These are phyloP conservation scores for Halichoeres trimaculatus DNA, from an alignment of 2,113 vertebrate species.

Conservation along the genomic window DNA sequence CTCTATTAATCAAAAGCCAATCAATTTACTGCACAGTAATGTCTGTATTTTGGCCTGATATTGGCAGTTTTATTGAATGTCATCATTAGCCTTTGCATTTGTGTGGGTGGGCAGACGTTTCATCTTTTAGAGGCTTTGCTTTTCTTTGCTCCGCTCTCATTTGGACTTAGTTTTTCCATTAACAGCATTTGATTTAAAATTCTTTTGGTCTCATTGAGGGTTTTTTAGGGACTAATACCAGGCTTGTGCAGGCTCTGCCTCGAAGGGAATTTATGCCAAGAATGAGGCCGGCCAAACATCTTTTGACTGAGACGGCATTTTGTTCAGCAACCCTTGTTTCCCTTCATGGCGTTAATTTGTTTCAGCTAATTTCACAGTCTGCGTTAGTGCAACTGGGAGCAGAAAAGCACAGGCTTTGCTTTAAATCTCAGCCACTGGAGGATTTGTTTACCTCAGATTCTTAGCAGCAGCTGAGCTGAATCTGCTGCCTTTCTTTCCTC, in stretches of 20 bases:
- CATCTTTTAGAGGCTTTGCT: slow-evolving; percentile 17
- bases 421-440: slow-evolving; percentile 68
- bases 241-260: slow-evolving; percentile 7
- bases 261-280: slow-evolving; percentile 34
- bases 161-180: slow-evolving; percentile 20
- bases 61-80: slow-evolving; percentile 32
- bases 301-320: slow-evolving; percentile 44
- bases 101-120: slow-evolving; percentile 25
- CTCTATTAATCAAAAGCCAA: slow-evolving; percentile 43
- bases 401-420: slow-evolving; percentile 60
- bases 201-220: slow-evolving; percentile 20
- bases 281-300: slow-evolving; percentile 38
- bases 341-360: slow-evolving; percentile 60
- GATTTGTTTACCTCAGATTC: slow-evolving; percentile 73
- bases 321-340: slow-evolving; percentile 40
- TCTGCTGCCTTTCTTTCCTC: slow-evolving; percentile 54
- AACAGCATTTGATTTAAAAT: slow-evolving; percentile 20
- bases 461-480: slow-evolving; percentile 59
- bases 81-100: slow-evolving; percentile 38
- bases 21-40: slow-evolving; percentile 28
- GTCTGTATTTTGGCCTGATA: slow-evolving; percentile 38
- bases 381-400: slow-evolving; percentile 49
- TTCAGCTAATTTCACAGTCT: slow-evolving; percentile 64
- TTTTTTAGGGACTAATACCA: slow-evolving; percentile 27
- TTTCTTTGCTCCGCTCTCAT: neutral